Conservation (phyloP, 1,140 invertebrate genomes). For the Ladona fulva region DNA sequence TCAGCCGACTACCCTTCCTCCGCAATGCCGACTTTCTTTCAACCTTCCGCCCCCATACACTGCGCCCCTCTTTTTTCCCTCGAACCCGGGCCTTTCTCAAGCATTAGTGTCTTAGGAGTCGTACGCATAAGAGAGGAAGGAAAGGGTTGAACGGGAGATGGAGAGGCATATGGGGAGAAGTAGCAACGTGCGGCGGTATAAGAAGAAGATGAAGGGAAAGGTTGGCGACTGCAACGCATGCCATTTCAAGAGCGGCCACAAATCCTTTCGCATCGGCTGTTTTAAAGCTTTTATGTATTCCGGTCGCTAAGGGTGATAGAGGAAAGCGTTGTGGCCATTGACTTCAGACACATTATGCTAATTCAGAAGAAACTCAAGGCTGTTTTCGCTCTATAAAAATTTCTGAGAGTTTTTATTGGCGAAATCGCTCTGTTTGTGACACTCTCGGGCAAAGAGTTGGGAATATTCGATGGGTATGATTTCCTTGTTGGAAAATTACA, state of each 20-base stretch:
- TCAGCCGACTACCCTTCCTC: neutral
- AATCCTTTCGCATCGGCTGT: neutral
- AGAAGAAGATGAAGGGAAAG: neutral
- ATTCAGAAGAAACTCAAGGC: too few species aligned
- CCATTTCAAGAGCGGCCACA: neutral
- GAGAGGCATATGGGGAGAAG: too few species aligned
- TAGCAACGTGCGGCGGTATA: neutral
- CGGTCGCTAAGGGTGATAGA: too few species aligned
- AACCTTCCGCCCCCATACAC: neutral
- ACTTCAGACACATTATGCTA: too few species aligned
- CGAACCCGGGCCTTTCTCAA: neutral
- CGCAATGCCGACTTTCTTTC: neutral
- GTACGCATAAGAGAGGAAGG: neutral
- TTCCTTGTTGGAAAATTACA: too few species aligned
- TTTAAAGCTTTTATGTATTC: neutral
- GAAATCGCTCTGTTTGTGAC: too few species aligned
- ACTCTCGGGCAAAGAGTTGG: too few species aligned
- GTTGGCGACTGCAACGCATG: neutral
- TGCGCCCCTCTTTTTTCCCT: neutral
- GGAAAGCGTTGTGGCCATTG: too few species aligned
- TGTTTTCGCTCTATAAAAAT: too few species aligned
- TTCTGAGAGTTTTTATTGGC: too few species aligned
- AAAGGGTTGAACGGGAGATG: neutral
- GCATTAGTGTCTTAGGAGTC: neutral
- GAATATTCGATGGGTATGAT: too few species aligned